These are phyloP conservation scores for Drosophila rubida DNA, from an alignment of 2,888 invertebrate genomes.

Conservation along the genomic window DNA sequence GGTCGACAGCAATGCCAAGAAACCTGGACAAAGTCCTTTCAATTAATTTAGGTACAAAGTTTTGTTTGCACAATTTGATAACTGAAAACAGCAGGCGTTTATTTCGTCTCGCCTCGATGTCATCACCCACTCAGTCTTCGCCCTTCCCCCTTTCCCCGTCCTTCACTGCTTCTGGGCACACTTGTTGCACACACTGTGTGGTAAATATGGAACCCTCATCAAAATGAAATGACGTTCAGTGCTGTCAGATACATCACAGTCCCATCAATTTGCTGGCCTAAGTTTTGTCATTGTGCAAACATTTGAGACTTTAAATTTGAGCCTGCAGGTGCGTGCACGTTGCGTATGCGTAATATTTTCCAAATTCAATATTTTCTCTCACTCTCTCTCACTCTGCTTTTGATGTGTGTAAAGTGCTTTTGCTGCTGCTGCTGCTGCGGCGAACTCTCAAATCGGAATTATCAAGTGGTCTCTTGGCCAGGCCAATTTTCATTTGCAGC, in stretches of 20 bases:
- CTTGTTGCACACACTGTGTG: conserved; percentile 53
- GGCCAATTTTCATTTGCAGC: conserved; percentile 20
- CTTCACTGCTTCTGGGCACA: conserved; percentile 16
- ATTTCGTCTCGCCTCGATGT: not conserved
- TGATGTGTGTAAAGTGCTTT: conserved; percentile 22
- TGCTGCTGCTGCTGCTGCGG: not conserved
- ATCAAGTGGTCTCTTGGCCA: conserved; percentile 10
- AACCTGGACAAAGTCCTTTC: conserved; percentile 47
- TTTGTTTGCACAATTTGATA: conserved; percentile 70
- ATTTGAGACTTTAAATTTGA: conserved; percentile 40
- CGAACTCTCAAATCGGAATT: conserved; percentile 7
- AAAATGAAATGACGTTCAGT: conserved; percentile 59
- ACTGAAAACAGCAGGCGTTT: conserved; percentile 40
- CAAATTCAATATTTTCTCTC: conserved; percentile 28
- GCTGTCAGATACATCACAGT: conserved; percentile 66
- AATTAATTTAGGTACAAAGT: conserved; percentile 70
- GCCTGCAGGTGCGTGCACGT: conserved; percentile 29
- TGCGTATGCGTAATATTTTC: conserved; percentile 50
- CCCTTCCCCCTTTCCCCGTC: no score
- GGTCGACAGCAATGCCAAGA: conserved; percentile 7
- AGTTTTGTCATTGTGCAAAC: conserved; percentile 46
- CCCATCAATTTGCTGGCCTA: conserved; percentile 53
- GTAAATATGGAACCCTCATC: conserved; percentile 65
- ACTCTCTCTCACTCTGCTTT: conserved; percentile 15
- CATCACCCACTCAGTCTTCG: not conserved